Base-by-base conservation (phyloP, 2,113 vertebrate species). In the Pelmatolapia mariae region DNA sequence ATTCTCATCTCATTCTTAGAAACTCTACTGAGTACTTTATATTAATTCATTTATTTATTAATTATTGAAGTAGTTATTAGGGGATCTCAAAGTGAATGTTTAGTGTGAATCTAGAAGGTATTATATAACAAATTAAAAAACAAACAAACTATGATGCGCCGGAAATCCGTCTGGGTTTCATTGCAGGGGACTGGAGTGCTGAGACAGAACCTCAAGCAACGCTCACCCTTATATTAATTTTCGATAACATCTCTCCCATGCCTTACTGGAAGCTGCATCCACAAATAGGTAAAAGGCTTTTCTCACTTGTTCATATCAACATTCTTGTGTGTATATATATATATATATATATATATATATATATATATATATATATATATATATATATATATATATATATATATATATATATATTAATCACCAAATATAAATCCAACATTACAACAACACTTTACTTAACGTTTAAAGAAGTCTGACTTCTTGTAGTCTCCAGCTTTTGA, bases 311-410 rank as follows among this genome's bases (percentile, higher is more conserved):
- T 31, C 52, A 18, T 7, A 19, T 10, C 47, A 56, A 38, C 16
- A 36, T 40, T 52, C 10, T 12, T 24, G 4, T 31, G 6, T 22
- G 22, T 53, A 11, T 53, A 2, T 53, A 29, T 29, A 0, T 9
- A 2, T 5, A 8, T 3, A 19, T 18, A 50, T 8, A 8, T 18
- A 8, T 3, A 50, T 4, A 16, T 16, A 3, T 24, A 12, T 1
- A 8, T 0, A 18, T 0, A 7, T 0, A 16, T 0, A 15, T 8
- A 16, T 18, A 3, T 8, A 16, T n/a, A 22, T n/a, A 6, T 4
- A 38, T 10, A 38, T 10, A 40, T 11, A 40, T 11, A 40, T 11
- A 11, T 5, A 10, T 10, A 36, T 2, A 38, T 10, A 38, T 10
- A 10, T 36, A 36, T 8, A 36, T 9, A 36, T 36, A 29, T 29